Evolutionary conservation across 2,797 vertebrate genomes (phyloP).

Genomic region (Siniperca undulata): DNA sequence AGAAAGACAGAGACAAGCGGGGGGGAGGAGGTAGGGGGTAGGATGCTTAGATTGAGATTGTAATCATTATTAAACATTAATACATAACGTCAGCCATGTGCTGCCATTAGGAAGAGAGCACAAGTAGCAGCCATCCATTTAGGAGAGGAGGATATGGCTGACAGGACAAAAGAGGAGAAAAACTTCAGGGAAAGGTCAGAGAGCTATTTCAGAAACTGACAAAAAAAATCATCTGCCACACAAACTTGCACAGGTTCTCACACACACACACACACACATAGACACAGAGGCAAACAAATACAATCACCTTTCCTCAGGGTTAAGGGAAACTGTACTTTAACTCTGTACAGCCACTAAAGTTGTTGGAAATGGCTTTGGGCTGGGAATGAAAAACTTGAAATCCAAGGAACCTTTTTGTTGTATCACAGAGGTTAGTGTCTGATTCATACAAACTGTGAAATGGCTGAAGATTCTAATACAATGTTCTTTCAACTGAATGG

Average conservation of each 20-base stretch:
- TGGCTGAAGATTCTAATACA: not conserved
- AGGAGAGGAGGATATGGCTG: conserved; percentile 61
- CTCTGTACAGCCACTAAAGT: conserved; percentile 46
- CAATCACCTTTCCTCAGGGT: conserved; percentile 54
- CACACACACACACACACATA: not conserved
- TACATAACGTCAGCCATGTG: conserved; percentile 46
- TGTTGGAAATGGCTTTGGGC: conserved; percentile 43
- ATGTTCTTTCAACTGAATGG: not conserved
- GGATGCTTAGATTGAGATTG: conserved; percentile 41
- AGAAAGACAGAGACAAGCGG: conserved; percentile 15
- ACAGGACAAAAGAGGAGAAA: conserved; percentile 68
- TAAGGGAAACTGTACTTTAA: conserved; percentile 43
- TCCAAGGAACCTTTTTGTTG: conserved; percentile 20
- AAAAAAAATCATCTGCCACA: conserved; percentile 34
- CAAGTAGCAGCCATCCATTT: conserved; percentile 64
- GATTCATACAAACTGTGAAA: conserved; percentile 12
- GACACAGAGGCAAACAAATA: conserved; percentile 48
- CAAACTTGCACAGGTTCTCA: conserved; percentile 24
- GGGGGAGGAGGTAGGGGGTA: not conserved
- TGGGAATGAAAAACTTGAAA: conserved; percentile 36
- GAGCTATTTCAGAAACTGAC: conserved; percentile 69
- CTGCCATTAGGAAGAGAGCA: conserved; percentile 46
- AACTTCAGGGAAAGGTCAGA: conserved; percentile 73
- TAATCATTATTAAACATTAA: conserved; percentile 64
- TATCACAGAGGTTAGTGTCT: conserved; percentile 14